phyloP scores from a whole-genome alignment of 2,113 vertebrate genomes.

The Bubalus kerabau region DNA sequence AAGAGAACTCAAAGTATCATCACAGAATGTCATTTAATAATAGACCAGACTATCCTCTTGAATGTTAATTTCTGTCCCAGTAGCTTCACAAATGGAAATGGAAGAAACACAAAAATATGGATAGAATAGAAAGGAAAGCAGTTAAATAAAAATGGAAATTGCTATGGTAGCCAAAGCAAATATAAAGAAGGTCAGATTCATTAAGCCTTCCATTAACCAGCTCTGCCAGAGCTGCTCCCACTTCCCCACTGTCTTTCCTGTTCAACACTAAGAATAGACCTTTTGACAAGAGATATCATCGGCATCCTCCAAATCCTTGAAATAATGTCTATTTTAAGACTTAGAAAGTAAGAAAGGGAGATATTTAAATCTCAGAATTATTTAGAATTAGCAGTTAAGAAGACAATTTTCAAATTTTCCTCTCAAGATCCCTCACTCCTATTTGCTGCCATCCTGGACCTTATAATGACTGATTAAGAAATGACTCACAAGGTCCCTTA shows the following conservation, averaged over 20 bases:
- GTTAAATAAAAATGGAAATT: background rate
- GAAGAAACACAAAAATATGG: background rate
- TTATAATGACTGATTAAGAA: slow-evolving; percentile 5
- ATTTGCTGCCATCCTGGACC: slow-evolving; percentile 22
- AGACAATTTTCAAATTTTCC: background rate
- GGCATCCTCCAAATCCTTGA: background rate
- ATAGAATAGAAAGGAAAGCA: background rate
- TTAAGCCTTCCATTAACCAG: background rate
- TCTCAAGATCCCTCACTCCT: background rate
- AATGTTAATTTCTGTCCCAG: background rate
- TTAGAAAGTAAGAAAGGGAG: background rate
- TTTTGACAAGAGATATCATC: background rate
- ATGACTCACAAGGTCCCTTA: background rate
- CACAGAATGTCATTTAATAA: background rate
- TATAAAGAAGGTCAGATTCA: background rate
- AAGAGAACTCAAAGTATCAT: background rate
- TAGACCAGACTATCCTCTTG: background rate
- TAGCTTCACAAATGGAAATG: background rate
- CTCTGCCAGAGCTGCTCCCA: background rate
- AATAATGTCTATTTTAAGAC: slow-evolving; percentile 24
- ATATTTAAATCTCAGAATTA: slow-evolving; percentile 32
- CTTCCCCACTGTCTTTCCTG: background rate
- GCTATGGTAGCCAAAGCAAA: background rate
- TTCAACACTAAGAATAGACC: background rate
- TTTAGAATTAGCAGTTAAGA: slow-evolving; percentile 27